Percentiles rank a stretch among this genome's conserved stretches.
Conservation (phyloP, 2,888 invertebrate species). For the Lacanobia wlatinum region DNA sequence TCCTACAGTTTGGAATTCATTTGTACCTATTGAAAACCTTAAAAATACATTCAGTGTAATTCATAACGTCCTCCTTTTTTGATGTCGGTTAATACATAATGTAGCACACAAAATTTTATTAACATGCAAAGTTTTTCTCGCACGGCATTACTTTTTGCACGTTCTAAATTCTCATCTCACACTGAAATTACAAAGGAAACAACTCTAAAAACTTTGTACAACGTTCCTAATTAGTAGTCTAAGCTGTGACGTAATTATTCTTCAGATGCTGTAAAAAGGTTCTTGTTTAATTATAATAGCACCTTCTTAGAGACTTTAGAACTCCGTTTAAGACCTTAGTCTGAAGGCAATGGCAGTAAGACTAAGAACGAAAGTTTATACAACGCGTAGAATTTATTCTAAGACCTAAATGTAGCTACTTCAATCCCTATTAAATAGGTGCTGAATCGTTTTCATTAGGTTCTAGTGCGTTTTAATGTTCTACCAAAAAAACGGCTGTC, state of each 20-base stretch:
- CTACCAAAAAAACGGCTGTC: background rate
- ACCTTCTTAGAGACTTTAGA: conserved; percentile 24
- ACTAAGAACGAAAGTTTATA: conserved; percentile 6
- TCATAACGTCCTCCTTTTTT: no score
- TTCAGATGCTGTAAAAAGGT: conserved; percentile 46
- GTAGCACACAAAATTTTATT: conserved; percentile 14
- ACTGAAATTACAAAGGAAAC: conserved; percentile 18
- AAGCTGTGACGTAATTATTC: conserved; percentile 44
- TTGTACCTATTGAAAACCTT: no score
- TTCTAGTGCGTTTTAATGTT: background rate
- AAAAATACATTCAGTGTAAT: no score
- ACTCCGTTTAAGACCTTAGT: conserved; percentile 12
- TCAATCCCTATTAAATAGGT: background rate
- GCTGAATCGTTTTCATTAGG: background rate
- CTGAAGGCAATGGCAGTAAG: background rate
- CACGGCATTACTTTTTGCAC: conserved; percentile 6
- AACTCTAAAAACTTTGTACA: conserved; percentile 38
- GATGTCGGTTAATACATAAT: background rate
- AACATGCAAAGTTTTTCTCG: conserved; percentile 23
- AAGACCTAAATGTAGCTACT: background rate
- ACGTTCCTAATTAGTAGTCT: conserved; percentile 48
- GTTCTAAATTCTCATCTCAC: conserved; percentile 7
- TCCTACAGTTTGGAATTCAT: no score
- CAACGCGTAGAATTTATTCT: background rate
- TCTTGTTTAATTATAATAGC: conserved; percentile 32